Conservation (phyloP, 2,888 invertebrate genomes). For the Eustalomyia histrio region DNA sequence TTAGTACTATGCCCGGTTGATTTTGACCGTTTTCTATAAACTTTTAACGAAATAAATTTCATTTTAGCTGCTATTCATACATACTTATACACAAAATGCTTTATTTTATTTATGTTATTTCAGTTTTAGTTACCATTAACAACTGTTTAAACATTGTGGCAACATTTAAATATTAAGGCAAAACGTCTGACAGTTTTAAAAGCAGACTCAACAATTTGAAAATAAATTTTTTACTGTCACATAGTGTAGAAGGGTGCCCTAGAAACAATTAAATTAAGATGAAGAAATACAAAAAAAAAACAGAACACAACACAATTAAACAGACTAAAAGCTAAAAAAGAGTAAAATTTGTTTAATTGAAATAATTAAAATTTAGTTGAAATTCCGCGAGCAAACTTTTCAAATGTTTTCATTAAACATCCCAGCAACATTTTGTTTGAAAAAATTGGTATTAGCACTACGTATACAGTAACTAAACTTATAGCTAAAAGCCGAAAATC, state of each 20-base stretch:
- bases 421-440: conserved; percentile 1
- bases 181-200: conserved; percentile 9
- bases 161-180: conserved; percentile 47
- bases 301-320: conserved; percentile 5
- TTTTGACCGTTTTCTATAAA: too few species aligned
- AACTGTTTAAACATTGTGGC: conserved; percentile 53
- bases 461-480: too few species aligned
- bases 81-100: too few species aligned
- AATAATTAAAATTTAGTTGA: conserved; percentile 57
- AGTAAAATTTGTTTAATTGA: conserved; percentile 41
- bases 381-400: conserved; percentile 28
- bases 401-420: conserved; percentile 12
- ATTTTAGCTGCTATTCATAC: too few species aligned
- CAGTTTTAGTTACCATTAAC: conserved; percentile 13
- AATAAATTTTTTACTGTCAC: conserved; percentile 52
- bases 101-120: too few species aligned
- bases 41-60: too few species aligned
- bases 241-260: conserved; percentile 40
- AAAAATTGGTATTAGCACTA: not conserved
- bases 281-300: conserved; percentile 35
- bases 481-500: too few species aligned
- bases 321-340: conserved; percentile 29
- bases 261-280: conserved; percentile 55
- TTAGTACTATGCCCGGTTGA: too few species aligned
- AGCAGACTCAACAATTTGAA: conserved; percentile 48